A percentile compares a stretch with the other conserved stretches of the same genome.
Conservation (phyloP, 2,113 vertebrate species). For the Cromileptes altivelis region DNA sequence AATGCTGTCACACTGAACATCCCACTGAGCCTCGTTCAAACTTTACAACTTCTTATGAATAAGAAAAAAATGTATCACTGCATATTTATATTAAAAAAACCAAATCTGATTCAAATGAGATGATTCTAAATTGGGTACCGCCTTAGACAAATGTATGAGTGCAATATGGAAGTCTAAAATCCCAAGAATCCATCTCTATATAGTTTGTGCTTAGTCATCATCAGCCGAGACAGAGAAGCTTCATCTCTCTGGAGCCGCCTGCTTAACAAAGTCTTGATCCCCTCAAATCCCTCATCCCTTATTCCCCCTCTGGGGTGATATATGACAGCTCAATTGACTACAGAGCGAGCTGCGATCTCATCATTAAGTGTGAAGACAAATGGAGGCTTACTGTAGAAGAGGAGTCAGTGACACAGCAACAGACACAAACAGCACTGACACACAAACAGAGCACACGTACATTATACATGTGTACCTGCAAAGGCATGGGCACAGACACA, state of each 20-base stretch:
- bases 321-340: constrained; percentile 19
- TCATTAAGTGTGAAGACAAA: constrained; percentile 19
- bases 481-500: neutral
- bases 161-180: neutral
- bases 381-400: neutral
- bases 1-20: too few relatives aligned
- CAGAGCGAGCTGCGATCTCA: constrained; percentile 8
- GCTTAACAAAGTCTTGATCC: constrained; percentile 22
- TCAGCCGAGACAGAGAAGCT: neutral
- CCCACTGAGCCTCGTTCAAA: too few relatives aligned
- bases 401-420: neutral
- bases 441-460: neutral
- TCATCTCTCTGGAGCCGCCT: neutral
- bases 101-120: too few relatives aligned
- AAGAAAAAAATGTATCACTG: too few relatives aligned
- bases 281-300: constrained; percentile 9
- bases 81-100: too few relatives aligned
- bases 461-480: neutral
- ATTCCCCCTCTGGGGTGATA: neutral
- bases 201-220: neutral
- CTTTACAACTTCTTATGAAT: too few relatives aligned
- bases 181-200: constrained; percentile 5
- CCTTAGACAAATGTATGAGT: too few relatives aligned
- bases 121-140: too few relatives aligned
- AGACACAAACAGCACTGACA: neutral